phyloP scores from a whole-genome alignment of 1,140 invertebrate genomes.

The Nasonia giraulti region DNA sequence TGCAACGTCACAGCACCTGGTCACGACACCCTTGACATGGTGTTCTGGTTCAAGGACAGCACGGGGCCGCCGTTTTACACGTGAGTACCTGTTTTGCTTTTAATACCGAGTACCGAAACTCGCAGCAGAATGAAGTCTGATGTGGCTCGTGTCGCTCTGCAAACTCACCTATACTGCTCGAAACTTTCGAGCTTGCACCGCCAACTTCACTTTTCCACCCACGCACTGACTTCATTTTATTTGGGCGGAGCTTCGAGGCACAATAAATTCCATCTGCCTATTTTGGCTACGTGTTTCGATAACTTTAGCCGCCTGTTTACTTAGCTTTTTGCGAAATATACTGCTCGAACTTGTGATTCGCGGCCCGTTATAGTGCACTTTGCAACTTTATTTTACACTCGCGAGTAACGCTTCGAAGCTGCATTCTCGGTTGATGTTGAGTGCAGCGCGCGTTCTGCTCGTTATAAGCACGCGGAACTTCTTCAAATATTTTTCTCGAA shows the following conservation, averaged over 20 bases:
- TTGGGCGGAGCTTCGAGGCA: neutral
- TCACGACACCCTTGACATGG: constrained; percentile 90
- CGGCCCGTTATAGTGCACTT: neutral
- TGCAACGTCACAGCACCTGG: constrained; percentile 88
- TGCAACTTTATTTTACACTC: neutral
- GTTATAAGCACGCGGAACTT: too few species aligned
- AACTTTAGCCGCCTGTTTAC: neutral
- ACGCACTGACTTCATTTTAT: constrained; percentile 10
- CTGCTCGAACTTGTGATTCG: neutral
- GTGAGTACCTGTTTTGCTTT: constrained; percentile 74
- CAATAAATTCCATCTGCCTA: constrained; percentile 19
- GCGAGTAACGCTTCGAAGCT: too few species aligned
- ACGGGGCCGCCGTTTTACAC: constrained; percentile 90
- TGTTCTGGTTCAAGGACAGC: constrained; percentile 92
- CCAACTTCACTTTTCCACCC: neutral
- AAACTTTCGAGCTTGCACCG: neutral
- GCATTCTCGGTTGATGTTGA: too few species aligned
- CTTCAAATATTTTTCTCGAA: too few species aligned
- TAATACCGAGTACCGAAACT: neutral
- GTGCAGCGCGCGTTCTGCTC: too few species aligned
- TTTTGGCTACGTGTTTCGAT: constrained; percentile 10
- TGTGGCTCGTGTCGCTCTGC: too few species aligned
- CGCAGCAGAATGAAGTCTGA: too few species aligned
- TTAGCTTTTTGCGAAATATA: neutral
- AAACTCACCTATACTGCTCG: too few species aligned